Base-by-base conservation (phyloP, 2,797 vertebrate species). In the Catostomus latipinnis region DNA sequence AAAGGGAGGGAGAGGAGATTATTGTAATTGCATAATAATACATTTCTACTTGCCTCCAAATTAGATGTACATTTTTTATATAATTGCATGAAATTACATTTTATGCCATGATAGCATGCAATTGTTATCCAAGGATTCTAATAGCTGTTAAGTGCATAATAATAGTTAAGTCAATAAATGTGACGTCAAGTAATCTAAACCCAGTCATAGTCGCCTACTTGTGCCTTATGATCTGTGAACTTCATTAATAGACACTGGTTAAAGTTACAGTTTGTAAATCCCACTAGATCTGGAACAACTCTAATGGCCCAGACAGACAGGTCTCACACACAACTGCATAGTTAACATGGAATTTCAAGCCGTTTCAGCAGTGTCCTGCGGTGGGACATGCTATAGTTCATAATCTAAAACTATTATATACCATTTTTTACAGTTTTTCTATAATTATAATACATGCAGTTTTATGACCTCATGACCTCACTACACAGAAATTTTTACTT, bases 191-290 rank as follows among this genome's bases (percentile, higher is more conserved):
- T 45, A 57, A 74, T 45, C 9, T 18, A 16, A 71, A 62, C 67
- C 48, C 22, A 70, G 22, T 45, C 13, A 34, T 43, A 74, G 70
- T 80, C 70, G 66, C 16, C 61, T 58, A 34, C 34, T 12, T 45
- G 6, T 6, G 77, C 43, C 52, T 43, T 72, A 56, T 57, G 77
- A 80, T 80, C 77, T 73, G 63, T 73, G 70, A 67, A 73, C 70
- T 80, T 60, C 78, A 73, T 80, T 73, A 58, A 45, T 62, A 66
- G 78, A 52, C 61, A 50, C 53, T 66, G 70, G 62, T 62, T 80
- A 73, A 66, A 60, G 73, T 80, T 73, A 67, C 78, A 80, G 45
- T 73, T 80, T 73, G 63, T 74, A 74, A 73, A 74, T 80, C 78
- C 62, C 62, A 50, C 61, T 58, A 80, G 71, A 73, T 80, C 46